phyloP scores from a whole-genome alignment of 2,113 vertebrate genomes.

The Dasypus novemcinctus region DNA sequence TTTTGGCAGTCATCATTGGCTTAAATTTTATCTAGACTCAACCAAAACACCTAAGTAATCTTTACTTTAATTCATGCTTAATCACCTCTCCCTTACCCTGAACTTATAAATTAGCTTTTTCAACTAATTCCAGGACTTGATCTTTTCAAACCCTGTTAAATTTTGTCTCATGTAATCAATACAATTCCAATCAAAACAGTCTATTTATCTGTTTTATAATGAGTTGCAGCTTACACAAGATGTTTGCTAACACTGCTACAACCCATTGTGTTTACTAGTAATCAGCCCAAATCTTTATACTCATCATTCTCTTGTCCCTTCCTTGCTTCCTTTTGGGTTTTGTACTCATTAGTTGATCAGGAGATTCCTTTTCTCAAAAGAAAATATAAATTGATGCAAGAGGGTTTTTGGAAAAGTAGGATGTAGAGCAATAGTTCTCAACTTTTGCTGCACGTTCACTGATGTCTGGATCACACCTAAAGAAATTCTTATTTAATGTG shows the following conservation, averaged over 20 bases:
- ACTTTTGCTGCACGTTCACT: neutral
- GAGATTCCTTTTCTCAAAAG: neutral
- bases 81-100: neutral
- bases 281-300: neutral
- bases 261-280: neutral
- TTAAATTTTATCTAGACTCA: neutral
- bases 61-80: neutral
- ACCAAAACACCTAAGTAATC: neutral
- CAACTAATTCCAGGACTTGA: neutral
- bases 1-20: neutral
- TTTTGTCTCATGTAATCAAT: neutral
- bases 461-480: neutral
- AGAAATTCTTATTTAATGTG: neutral
- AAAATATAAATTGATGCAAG: neutral
- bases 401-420: neutral
- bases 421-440: neutral
- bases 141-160: neutral
- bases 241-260: neutral
- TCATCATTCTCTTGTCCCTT: neutral
- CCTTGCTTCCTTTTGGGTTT: neutral
- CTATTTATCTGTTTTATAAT: neutral
- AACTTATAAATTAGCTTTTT: neutral
- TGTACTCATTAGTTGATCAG: neutral
- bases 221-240: neutral
- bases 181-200: neutral